These are phyloP conservation scores for Proisotoma minuta DNA, from an alignment of 2,888 invertebrate genomes.

Conservation along the genomic window DNA sequence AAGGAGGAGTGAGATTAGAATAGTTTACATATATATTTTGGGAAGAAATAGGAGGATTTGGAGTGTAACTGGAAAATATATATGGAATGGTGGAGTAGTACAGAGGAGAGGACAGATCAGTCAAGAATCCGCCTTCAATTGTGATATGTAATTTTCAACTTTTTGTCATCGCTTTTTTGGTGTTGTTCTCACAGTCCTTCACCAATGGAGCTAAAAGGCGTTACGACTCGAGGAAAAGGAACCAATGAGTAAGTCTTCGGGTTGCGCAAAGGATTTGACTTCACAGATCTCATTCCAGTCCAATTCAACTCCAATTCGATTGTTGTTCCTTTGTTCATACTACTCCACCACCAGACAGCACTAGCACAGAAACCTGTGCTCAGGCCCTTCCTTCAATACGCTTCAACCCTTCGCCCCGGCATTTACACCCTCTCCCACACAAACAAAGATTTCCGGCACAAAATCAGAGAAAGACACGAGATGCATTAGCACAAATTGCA, in stretches of 20 bases:
- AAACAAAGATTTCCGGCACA: too few relatives aligned
- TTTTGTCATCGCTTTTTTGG: slow-evolving; percentile 48
- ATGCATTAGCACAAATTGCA: too few relatives aligned
- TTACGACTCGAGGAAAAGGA: slow-evolving; percentile 47
- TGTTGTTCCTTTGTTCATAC: slow-evolving; percentile 32
- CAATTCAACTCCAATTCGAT: slow-evolving; percentile 41
- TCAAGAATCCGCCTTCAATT: slow-evolving; percentile 48
- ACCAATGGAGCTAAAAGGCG: slow-evolving; percentile 48
- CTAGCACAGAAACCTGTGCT: neutral
- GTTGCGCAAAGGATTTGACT: slow-evolving; percentile 45
- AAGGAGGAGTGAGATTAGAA: neutral
- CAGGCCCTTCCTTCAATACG: neutral
- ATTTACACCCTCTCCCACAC: slow-evolving; percentile 13
- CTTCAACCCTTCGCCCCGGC: slow-evolving; percentile 5
- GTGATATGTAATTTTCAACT: slow-evolving; percentile 48
- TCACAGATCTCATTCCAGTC: slow-evolving; percentile 40
- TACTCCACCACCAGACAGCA: neutral
- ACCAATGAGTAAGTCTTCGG: slow-evolving; percentile 48
- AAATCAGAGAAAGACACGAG: too few relatives aligned
- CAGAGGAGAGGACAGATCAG: slow-evolving; percentile 43
- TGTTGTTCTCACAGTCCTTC: slow-evolving; percentile 44
- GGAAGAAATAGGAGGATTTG: too few relatives aligned
- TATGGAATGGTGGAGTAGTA: slow-evolving; percentile 24
- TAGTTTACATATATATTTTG: too few relatives aligned
- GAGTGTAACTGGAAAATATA: slow-evolving; percentile 13